Conservation (phyloP, 2,797 vertebrate species). For the Sebastolobus altivelis region DNA sequence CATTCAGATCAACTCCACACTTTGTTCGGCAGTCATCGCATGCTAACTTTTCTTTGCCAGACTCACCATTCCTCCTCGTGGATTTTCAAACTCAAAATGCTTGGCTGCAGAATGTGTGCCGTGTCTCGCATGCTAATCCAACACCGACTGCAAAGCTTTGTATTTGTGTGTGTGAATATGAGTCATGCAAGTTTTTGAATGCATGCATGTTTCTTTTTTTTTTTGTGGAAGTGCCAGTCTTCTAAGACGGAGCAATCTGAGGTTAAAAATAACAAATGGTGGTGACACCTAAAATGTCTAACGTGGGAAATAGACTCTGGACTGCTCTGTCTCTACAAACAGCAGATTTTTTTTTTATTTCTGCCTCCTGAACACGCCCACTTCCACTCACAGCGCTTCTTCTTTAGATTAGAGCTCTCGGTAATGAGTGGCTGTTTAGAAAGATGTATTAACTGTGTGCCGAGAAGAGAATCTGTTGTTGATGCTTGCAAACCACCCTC, state of each 20-base stretch:
- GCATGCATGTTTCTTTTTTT: constrained; percentile 43
- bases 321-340: constrained; percentile 67
- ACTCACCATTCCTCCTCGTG: constrained; percentile 35
- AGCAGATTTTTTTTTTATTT: constrained; percentile 32
- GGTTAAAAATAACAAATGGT: constrained; percentile 14
- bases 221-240: constrained; percentile 34
- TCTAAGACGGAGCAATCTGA: constrained; percentile 57
- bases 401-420: constrained; percentile 48
- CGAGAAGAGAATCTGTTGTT: constrained; percentile 59
- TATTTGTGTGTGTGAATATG: constrained; percentile 40
- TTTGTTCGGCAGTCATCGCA: constrained; percentile 67
- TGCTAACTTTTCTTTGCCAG: constrained; percentile 57
- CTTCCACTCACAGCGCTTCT: constrained; percentile 56
- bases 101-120: constrained; percentile 43
- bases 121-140: constrained; percentile 66
- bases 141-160: constrained; percentile 35
- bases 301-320: constrained; percentile 35
- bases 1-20: constrained; percentile 48
- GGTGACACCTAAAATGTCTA: constrained; percentile 4
- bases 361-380: constrained; percentile 59
- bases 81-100: constrained; percentile 33
- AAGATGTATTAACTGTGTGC: constrained; percentile 54
- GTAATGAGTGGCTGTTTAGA: constrained; percentile 52
- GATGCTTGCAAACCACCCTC: constrained; percentile 63
- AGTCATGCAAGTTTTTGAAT: constrained; percentile 40